These are phyloP conservation scores for Nowickia ferox DNA, from an alignment of 2,888 invertebrate genomes.

Conservation along the genomic window DNA sequence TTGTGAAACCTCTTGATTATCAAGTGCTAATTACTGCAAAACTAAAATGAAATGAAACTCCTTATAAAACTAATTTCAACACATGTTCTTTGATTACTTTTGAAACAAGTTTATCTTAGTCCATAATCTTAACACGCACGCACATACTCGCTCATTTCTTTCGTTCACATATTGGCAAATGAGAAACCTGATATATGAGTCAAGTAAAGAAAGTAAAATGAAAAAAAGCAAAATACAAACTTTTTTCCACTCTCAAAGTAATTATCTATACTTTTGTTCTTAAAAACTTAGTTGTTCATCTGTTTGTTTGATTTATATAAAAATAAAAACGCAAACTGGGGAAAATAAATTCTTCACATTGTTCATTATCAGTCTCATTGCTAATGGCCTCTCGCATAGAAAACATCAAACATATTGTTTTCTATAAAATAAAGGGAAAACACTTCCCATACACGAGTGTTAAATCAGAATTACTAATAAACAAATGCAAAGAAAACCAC, in stretches of 20 bases:
- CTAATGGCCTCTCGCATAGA: too few species aligned
- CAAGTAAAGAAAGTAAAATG: slow-evolving; percentile 15
- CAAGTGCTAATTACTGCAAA: slow-evolving; percentile 60
- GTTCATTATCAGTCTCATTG: not conserved
- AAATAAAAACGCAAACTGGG: not conserved
- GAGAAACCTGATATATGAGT: not conserved
- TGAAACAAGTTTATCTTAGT: slow-evolving; percentile 17
- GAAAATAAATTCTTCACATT: not conserved
- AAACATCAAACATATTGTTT: too few species aligned
- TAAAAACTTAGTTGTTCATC: slow-evolving; percentile 22
- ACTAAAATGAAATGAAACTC: slow-evolving; percentile 30
- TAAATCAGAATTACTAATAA: too few species aligned
- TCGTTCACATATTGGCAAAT: not conserved
- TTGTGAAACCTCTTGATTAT: slow-evolving; percentile 59
- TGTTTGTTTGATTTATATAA: not conserved
- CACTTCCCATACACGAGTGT: too few species aligned
- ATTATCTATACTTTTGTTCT: slow-evolving; percentile 52
- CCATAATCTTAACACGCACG: not conserved
- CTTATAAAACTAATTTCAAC: slow-evolving; percentile 27
- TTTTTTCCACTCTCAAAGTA: slow-evolving; percentile 16
- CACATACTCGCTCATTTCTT: not conserved
- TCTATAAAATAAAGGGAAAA: too few species aligned
- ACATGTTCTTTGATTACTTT: slow-evolving; percentile 41
- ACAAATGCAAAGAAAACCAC: too few species aligned
- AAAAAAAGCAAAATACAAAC: slow-evolving; percentile 2